phyloP scores from a whole-genome alignment of 2,888 invertebrate species.

The Athalia circularis region DNA sequence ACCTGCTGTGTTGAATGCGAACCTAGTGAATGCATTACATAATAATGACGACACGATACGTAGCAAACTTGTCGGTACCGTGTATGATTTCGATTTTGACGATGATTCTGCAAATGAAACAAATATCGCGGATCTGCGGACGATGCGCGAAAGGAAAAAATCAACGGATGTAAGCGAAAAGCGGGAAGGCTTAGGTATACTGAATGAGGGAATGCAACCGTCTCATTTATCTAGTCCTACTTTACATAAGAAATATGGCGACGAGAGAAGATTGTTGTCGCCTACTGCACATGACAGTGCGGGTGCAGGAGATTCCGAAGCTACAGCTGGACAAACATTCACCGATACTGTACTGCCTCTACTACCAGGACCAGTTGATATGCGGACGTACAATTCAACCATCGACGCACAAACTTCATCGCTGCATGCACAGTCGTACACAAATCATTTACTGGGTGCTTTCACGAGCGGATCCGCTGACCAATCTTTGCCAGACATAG shows the following conservation, averaged over 20 bases:
- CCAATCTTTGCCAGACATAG: constrained; percentile 83
- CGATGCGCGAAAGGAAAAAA: constrained; percentile 86
- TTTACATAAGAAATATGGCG: constrained; percentile 61
- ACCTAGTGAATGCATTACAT: constrained; percentile 68
- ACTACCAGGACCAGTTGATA: constrained; percentile 91
- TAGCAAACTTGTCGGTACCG: constrained; percentile 89
- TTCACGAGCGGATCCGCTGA: constrained; percentile 84
- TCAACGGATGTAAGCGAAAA: constrained; percentile 82
- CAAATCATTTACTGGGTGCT: constrained; percentile 80
- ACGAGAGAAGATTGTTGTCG: constrained; percentile 61
- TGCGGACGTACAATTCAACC: constrained; percentile 87
- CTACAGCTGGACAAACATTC: constrained; percentile 72
- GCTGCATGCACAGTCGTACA: constrained; percentile 78
- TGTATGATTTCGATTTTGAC: constrained; percentile 90
- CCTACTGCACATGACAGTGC: constrained; percentile 45
- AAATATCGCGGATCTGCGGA: constrained; percentile 84
- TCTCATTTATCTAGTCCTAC: constrained; percentile 57
- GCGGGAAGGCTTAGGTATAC: constrained; percentile 49
- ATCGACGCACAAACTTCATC: constrained; percentile 78
- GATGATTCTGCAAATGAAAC: constrained; percentile 87
- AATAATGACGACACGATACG: constrained; percentile 82
- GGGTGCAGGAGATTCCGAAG: constrained; percentile 59
- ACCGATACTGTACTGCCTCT: constrained; percentile 82
- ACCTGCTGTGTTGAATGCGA: constrained; percentile 54
- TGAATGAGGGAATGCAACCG: constrained; percentile 56